Conservation (phyloP, 2,113 vertebrate species). For the Abramis brama region DNA sequence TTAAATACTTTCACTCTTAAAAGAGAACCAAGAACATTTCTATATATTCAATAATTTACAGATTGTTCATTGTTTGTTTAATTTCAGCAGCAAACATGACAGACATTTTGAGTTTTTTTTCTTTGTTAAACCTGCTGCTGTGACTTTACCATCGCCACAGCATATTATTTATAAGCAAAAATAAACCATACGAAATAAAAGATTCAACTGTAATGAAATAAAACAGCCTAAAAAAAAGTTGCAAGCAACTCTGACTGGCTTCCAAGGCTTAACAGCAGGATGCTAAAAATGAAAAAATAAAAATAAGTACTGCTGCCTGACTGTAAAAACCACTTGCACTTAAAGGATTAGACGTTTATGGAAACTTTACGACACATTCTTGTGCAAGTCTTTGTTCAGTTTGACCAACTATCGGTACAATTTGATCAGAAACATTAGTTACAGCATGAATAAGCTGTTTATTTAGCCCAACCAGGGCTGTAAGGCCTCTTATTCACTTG, state of each 20-base stretch:
- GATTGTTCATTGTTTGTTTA: constrained; percentile 47
- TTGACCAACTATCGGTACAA: neutral
- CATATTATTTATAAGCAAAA: constrained; percentile 42
- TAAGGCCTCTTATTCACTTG: constrained; percentile 13
- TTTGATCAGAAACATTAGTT: constrained; percentile 4
- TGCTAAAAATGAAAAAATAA: neutral
- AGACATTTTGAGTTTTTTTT: constrained; percentile 31
- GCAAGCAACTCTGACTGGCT: constrained; percentile 38
- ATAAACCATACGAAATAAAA: constrained; percentile 34
- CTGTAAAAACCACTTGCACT: constrained; percentile 1
- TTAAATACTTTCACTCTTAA: constrained; percentile 87
- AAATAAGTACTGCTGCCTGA: neutral
- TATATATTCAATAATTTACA: constrained; percentile 88
- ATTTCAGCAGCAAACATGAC: constrained; percentile 56
- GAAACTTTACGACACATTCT: neutral
- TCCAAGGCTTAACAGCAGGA: constrained; percentile 34
- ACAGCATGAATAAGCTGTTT: neutral
- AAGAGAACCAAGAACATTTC: constrained; percentile 75
- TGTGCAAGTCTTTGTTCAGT: neutral
- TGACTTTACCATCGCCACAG: constrained; percentile 32
- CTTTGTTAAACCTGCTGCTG: constrained; percentile 33
- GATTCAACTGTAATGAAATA: constrained; percentile 21
- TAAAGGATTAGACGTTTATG: neutral
- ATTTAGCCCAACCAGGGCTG: constrained; percentile 10
- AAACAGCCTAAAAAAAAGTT: constrained; percentile 7